Evolutionary conservation across 2,113 vertebrate species (phyloP).

Genomic region (Ranitomeya imitator): DNA sequence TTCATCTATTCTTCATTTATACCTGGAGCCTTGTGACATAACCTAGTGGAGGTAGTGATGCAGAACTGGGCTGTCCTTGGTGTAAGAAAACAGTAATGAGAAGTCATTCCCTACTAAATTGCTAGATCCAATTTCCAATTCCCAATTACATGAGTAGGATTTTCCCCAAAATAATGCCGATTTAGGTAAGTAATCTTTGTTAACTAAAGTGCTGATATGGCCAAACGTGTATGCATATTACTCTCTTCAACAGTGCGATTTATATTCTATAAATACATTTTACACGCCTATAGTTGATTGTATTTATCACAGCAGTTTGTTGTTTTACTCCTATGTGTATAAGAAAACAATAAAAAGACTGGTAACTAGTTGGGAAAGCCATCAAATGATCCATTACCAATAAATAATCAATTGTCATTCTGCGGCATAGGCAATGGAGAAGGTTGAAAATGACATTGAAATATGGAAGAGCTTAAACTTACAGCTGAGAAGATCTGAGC

Average conservation of each 20-base stretch:
- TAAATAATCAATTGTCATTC: background rate
- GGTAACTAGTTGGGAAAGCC: background rate
- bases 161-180: background rate
- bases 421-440: too few species aligned
- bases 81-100: slow-evolving; percentile 3
- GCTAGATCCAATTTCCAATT: slow-evolving; percentile 16
- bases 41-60: background rate
- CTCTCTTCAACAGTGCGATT: background rate
- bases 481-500: too few species aligned
- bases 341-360: background rate
- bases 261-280: background rate
- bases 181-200: slow-evolving; percentile 30
- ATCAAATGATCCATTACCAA: background rate
- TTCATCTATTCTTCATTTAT: slow-evolving; percentile 30
- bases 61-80: background rate
- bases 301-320: background rate
- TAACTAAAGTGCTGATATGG: background rate
- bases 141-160: background rate
- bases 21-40: background rate
- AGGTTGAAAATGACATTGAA: too few species aligned
- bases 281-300: background rate
- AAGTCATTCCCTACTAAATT: slow-evolving; percentile 17
- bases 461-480: too few species aligned
- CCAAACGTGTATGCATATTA: background rate
- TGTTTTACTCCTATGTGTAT: background rate